Conservation (phyloP, 2,797 vertebrate species). For the Stomatorhinus walkeri region DNA sequence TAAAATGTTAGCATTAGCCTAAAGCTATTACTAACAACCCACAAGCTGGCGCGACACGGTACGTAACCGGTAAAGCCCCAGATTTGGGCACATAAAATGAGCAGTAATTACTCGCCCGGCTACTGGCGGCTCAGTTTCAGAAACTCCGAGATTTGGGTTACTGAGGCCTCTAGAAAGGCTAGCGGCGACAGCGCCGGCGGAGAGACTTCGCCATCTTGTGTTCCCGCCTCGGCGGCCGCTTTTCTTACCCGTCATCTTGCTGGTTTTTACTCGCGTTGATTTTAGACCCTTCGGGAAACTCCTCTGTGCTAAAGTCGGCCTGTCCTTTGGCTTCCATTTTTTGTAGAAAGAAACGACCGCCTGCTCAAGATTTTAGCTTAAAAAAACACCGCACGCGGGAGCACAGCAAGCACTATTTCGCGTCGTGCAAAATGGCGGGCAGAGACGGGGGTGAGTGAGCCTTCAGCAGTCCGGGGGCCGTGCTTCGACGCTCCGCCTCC, state of each 20-base stretch:
- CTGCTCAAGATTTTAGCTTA: background rate
- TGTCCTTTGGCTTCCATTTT: constrained; percentile 46
- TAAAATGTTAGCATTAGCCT: background rate
- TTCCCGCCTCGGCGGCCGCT: background rate
- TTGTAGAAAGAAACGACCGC: background rate
- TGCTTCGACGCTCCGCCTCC: constrained; percentile 2
- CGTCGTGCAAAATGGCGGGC: constrained; percentile 24
- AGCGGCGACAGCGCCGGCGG: background rate
- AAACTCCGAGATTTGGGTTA: background rate
- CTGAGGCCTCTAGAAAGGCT: background rate
- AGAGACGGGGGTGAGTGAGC: background rate
- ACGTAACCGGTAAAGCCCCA: background rate
- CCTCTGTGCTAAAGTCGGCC: constrained; percentile 54
- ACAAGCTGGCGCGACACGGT: background rate
- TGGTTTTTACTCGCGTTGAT: constrained; percentile 81
- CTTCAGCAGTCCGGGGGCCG: background rate
- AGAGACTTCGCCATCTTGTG: constrained; percentile 22
- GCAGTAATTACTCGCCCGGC: background rate
- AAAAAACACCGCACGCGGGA: background rate
- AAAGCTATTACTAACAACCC: background rate
- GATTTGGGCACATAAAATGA: background rate
- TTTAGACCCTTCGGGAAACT: constrained; percentile 76
- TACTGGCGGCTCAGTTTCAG: background rate
- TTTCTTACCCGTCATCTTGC: constrained; percentile 70
- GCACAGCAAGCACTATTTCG: background rate